A percentile compares a stretch with the other conserved stretches of the same genome.
Evolutionary conservation across 1,140 invertebrate genomes (phyloP).

Genomic region (Bombyx mandarina): DNA sequence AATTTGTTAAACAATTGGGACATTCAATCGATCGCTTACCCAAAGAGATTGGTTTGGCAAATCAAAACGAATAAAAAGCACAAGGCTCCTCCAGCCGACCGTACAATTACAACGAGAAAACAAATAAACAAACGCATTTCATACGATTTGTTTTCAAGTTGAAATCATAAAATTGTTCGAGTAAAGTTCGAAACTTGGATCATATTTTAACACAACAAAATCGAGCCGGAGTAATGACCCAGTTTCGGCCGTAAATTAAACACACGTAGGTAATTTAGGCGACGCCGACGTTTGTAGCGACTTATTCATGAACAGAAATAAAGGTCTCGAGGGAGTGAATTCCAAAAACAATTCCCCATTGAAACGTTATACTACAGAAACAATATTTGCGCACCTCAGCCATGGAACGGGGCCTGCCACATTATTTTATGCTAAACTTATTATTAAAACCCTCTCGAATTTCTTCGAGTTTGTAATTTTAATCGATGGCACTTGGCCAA

Average conservation of each 20-base stretch:
- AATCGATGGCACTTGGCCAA: slow-evolving; percentile 30
- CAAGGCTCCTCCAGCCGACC: too few relatives aligned
- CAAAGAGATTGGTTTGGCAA: too few relatives aligned
- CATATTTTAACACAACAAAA: neutral
- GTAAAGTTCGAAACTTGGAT: too few relatives aligned
- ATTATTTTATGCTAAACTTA: slow-evolving; percentile 30
- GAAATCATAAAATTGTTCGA: too few relatives aligned
- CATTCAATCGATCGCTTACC: too few relatives aligned
- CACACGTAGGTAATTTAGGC: neutral
- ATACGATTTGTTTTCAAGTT: too few relatives aligned
- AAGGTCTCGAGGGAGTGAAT: slow-evolving; percentile 18
- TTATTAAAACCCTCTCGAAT: slow-evolving; percentile 11
- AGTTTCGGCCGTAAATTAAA: slow-evolving; percentile 2
- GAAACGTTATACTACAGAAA: slow-evolving; percentile 21
- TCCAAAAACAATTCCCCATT: slow-evolving; percentile 27
- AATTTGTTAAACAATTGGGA: too few relatives aligned
- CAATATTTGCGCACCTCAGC: slow-evolving; percentile 23
- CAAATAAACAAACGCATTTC: too few relatives aligned
- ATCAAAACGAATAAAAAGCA: too few relatives aligned
- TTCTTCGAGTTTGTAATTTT: slow-evolving; percentile 21
- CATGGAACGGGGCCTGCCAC: slow-evolving; percentile 8
- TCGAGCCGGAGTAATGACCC: neutral
- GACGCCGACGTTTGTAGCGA: slow-evolving; percentile 5
- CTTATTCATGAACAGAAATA: slow-evolving; percentile 12
- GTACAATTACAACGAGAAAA: too few relatives aligned